Percentiles rank a stretch among this genome's conserved stretches.
Conservation (phyloP, 2,113 vertebrate genomes). For the Grammomys surdaster region DNA sequence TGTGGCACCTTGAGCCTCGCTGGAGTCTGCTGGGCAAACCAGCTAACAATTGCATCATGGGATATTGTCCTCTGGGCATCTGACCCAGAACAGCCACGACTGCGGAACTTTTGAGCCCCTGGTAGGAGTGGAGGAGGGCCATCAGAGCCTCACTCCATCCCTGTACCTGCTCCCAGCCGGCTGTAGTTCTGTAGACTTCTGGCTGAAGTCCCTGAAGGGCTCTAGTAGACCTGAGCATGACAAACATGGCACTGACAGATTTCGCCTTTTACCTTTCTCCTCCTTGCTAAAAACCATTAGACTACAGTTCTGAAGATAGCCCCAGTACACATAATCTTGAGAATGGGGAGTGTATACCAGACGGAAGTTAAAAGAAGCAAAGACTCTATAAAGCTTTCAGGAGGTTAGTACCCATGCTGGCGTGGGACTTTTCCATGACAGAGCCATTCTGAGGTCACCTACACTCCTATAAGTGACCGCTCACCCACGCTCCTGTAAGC, state of each 20-base stretch:
- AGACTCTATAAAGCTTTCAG: not conserved
- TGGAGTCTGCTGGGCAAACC: not conserved
- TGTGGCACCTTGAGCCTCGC: too few relatives aligned
- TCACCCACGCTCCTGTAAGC: not conserved
- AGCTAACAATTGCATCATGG: not conserved
- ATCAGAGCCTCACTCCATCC: not conserved
- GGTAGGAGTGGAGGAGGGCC: not conserved
- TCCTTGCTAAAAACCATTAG: not conserved
- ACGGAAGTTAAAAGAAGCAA: not conserved
- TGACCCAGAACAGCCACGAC: not conserved
- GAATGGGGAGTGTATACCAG: not conserved
- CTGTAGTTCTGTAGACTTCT: not conserved
- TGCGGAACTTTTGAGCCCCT: not conserved
- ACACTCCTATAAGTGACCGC: not conserved
- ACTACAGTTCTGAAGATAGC: too few relatives aligned
- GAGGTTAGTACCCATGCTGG: not conserved
- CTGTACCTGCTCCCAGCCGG: not conserved
- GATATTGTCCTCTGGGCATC: not conserved
- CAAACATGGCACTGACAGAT: not conserved
- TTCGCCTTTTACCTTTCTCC: not conserved
- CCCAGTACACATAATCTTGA: too few relatives aligned
- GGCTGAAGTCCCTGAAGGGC: not conserved
- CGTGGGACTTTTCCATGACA: not conserved
- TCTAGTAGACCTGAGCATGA: not conserved
- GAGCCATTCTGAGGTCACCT: not conserved